These are phyloP conservation scores for Rambutsinella grinnellia DNA, from an alignment of 2,888 invertebrate species.

Conservation along the genomic window DNA sequence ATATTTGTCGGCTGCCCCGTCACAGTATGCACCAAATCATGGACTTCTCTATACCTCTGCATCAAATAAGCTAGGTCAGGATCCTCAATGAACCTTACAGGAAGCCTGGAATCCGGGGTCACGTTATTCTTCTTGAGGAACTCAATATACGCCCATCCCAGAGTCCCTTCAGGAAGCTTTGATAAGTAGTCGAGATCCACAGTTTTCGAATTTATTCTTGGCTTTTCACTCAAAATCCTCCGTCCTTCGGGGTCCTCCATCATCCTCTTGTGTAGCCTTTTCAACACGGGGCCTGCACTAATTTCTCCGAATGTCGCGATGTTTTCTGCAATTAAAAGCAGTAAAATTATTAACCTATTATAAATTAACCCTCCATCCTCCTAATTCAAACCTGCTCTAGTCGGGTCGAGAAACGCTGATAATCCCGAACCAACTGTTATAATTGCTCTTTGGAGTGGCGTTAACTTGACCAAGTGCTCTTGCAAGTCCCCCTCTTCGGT, in stretches of 20 bases:
- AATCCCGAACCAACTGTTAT: conserved; percentile 90
- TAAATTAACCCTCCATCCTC: neutral
- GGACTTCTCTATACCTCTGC: conserved; percentile 96
- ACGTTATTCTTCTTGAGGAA: conserved; percentile 89
- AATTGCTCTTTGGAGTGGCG: conserved; percentile 80
- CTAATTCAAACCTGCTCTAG: conserved; percentile 72
- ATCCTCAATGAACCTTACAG: conserved; percentile 93
- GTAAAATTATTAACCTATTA: neutral
- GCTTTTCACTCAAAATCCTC: conserved; percentile 80
- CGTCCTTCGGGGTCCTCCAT: conserved; percentile 81
- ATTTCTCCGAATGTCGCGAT: conserved; percentile 95
- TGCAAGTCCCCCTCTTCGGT: neutral
- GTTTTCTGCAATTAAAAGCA: conserved; percentile 78
- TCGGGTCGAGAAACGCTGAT: conserved; percentile 85
- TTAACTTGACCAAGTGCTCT: conserved; percentile 66
- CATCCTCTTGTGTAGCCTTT: conserved; percentile 83
- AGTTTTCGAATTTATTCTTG: conserved; percentile 87
- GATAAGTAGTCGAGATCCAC: conserved; percentile 81
- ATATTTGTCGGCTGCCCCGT: conserved; percentile 95
- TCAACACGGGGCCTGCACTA: conserved; percentile 80
- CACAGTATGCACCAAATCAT: conserved; percentile 93
- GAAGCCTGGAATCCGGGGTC: conserved; percentile 90
- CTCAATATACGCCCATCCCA: conserved; percentile 88
- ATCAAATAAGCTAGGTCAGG: conserved; percentile 93
- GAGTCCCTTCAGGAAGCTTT: conserved; percentile 81